Conservation (phyloP, 2,797 vertebrate species). For the Carduelis carduelis region DNA sequence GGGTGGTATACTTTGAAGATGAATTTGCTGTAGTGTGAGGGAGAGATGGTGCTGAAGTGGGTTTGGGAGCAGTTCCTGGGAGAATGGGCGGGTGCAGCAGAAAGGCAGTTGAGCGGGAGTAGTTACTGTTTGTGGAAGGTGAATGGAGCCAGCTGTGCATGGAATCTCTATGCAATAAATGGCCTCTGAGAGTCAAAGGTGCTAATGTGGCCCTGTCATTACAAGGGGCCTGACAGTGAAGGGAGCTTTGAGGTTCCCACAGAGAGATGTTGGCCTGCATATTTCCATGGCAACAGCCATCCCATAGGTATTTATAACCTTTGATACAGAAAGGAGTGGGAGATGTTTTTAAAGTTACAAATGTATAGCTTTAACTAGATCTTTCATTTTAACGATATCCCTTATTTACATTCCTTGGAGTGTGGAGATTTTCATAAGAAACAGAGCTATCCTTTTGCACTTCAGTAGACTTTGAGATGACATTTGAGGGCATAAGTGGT, state of each 20-base stretch:
- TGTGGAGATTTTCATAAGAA: background rate
- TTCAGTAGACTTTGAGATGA: background rate
- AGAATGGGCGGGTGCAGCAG: background rate
- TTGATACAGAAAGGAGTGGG: background rate
- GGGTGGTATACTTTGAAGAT: background rate
- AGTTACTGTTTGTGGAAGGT: background rate
- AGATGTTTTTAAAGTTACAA: background rate
- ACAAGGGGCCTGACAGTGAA: background rate
- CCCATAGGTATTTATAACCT: slow-evolving; percentile 5
- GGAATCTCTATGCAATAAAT: slow-evolving; percentile 2
- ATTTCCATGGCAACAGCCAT: slow-evolving; percentile 50
- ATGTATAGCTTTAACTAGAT: background rate
- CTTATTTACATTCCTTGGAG: background rate
- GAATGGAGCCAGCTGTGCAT: background rate
- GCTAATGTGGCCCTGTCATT: slow-evolving; percentile 11
- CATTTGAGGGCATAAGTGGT: background rate
- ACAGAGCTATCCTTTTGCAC: background rate
- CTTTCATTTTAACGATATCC: background rate
- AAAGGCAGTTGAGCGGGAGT: background rate
- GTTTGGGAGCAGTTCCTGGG: background rate
- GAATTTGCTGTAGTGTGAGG: background rate
- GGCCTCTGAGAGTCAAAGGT: slow-evolving; percentile 27
- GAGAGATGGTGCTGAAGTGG: background rate
- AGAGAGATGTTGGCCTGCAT: background rate
- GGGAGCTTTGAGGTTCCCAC: slow-evolving; percentile 27